A percentile compares a stretch with the other conserved stretches of the same genome.
Conservation (phyloP, 2,113 vertebrate species). For the Neolamprologus cancellatus region DNA sequence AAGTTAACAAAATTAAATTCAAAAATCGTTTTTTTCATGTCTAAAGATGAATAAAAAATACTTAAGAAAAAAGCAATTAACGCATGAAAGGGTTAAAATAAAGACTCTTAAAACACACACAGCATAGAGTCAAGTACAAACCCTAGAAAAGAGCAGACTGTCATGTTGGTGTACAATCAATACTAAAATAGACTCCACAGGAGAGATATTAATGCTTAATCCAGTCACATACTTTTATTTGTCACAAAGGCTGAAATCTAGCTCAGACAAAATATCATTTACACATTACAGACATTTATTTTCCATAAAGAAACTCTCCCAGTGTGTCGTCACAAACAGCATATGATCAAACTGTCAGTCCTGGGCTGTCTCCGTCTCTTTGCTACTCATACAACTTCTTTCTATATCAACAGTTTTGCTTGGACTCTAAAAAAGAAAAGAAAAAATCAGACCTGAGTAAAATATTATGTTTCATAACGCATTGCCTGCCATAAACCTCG, state of each 20-base stretch:
- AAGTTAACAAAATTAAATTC: background rate
- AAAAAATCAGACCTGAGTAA: background rate
- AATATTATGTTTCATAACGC: background rate
- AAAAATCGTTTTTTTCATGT: fast-evolving
- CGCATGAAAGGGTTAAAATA: background rate
- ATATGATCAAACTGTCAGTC: background rate
- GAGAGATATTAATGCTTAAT: background rate
- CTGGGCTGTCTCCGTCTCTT: background rate
- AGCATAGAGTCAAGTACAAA: background rate
- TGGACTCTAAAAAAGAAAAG: background rate
- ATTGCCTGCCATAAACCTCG: background rate
- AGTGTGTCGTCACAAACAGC: background rate
- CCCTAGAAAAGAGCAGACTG: background rate
- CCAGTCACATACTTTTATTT: background rate
- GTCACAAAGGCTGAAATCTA: background rate
- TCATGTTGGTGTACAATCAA: background rate
- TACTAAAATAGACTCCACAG: background rate
- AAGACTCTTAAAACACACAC: background rate
- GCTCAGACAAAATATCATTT: background rate
- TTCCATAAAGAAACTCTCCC: background rate
- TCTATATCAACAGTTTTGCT: background rate
- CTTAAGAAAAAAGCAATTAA: background rate
- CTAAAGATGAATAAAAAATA: background rate
- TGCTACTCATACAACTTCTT: background rate
- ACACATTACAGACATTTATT: background rate